These are phyloP conservation scores for Neuroscelio doddi DNA, from an alignment of 2,888 invertebrate species.

Conservation along the genomic window DNA sequence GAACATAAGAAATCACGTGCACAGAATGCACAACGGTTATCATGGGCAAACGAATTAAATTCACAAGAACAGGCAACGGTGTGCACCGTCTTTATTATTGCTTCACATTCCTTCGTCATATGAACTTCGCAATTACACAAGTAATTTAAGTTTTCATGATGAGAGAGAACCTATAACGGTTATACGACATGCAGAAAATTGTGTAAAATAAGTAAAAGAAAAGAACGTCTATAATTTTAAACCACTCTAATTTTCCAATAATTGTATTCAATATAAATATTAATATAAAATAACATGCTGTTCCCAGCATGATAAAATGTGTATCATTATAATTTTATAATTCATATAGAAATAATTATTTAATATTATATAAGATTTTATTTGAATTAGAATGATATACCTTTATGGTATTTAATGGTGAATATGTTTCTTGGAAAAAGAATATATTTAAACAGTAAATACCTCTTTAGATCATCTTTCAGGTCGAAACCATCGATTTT, in stretches of 20 bases:
- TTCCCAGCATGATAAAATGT: too few relatives aligned
- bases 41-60: conserved; percentile 38
- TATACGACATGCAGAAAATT: conserved; percentile 11
- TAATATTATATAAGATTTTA: too few relatives aligned
- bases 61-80: conserved; percentile 43
- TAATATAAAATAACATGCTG: too few relatives aligned
- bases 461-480: conserved; percentile 89
- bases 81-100: conserved; percentile 45
- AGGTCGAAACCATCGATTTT: conserved; percentile 88
- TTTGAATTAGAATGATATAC: too few relatives aligned
- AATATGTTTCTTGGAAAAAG: neutral
- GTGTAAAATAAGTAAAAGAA: conserved; percentile 13
- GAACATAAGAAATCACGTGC: conserved; percentile 15
- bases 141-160: conserved; percentile 57
- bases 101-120: conserved; percentile 43
- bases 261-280: too few relatives aligned
- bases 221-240: conserved; percentile 23
- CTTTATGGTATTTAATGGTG: neutral
- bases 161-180: conserved; percentile 39
- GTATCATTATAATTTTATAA: too few relatives aligned
- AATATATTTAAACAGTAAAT: conserved; percentile 55
- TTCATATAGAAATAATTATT: too few relatives aligned
- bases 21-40: conserved; percentile 13
- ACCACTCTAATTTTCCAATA: too few relatives aligned
- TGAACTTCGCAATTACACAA: conserved; percentile 59